These are phyloP conservation scores for Tenebrio molitor DNA, from an alignment of 1,140 invertebrate genomes.

Conservation along the genomic window DNA sequence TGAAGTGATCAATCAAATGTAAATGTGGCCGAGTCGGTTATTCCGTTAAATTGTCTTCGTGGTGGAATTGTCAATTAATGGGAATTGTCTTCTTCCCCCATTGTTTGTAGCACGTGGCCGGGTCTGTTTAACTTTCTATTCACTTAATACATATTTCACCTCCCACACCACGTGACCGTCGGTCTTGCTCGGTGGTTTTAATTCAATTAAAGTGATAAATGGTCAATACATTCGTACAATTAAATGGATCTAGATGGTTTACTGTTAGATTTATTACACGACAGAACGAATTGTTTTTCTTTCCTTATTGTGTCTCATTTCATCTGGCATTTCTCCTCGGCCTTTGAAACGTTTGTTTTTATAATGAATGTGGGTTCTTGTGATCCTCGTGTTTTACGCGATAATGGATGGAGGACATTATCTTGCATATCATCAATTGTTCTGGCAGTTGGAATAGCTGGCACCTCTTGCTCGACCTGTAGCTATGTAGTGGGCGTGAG, in stretches of 20 bases:
- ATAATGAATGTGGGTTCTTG: neutral
- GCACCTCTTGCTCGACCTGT: neutral
- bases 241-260: conserved; percentile 12
- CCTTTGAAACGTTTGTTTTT: neutral
- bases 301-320: neutral
- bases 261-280: neutral
- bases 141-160: neutral
- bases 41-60: conserved; percentile 23
- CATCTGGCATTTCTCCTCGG: neutral
- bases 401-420: conserved; percentile 18
- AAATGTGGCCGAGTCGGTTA: conserved; percentile 21
- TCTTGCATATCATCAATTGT: conserved; percentile 22
- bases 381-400: neutral
- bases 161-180: conserved; percentile 3
- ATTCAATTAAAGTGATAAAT: conserved; percentile 30
- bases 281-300: conserved; percentile 5
- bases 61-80: conserved; percentile 8
- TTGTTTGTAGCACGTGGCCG: conserved; percentile 14
- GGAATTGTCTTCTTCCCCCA: conserved; percentile 27
- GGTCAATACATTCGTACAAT: conserved; percentile 25
- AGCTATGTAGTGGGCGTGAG: conserved; percentile 21
- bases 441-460: conserved; percentile 19
- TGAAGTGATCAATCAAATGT: conserved; percentile 29
- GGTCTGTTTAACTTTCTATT: neutral
- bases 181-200: conserved; percentile 4